These are phyloP conservation scores for Zaprionus obscuricornis DNA, from an alignment of 2,888 invertebrate species.

Conservation along the genomic window DNA sequence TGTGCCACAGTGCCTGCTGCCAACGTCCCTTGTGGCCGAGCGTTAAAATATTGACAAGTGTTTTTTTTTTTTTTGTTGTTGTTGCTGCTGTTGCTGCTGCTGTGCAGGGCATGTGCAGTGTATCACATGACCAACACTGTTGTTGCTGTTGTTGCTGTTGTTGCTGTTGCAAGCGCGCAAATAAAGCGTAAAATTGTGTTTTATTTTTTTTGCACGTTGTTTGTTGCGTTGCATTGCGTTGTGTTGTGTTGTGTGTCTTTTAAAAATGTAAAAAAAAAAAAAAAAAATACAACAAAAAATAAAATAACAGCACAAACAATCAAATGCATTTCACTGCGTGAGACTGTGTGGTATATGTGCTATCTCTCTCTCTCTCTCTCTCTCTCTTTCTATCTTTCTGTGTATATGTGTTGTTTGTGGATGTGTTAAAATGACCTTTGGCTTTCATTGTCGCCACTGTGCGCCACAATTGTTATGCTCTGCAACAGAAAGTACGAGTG, in stretches of 20 bases:
- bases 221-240: too few relatives aligned
- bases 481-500: background rate
- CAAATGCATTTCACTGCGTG: slow-evolving; percentile 72
- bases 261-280: slow-evolving; percentile 46
- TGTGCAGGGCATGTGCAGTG: slow-evolving; percentile 9
- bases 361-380: slow-evolving; percentile 5
- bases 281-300: too few relatives aligned
- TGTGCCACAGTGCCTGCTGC: slow-evolving; percentile 49
- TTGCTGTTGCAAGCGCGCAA: slow-evolving; percentile 47
- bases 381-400: slow-evolving; percentile 9
- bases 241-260: slow-evolving; percentile 40
- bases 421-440: slow-evolving; percentile 70
- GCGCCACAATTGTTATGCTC: slow-evolving; percentile 26
- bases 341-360: slow-evolving; percentile 1
- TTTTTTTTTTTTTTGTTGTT: slow-evolving; percentile 22
- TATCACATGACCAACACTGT: slow-evolving; percentile 55
- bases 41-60: slow-evolving; percentile 78
- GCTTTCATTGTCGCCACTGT: slow-evolving; percentile 55
- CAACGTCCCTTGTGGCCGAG: slow-evolving; percentile 56
- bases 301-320: slow-evolving; percentile 65
- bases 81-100: slow-evolving; percentile 1
- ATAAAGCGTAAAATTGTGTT: slow-evolving; percentile 76
- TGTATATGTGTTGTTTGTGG: slow-evolving; percentile 13
- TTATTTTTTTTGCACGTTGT: slow-evolving; percentile 44
- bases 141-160: slow-evolving; percentile 26